These are phyloP conservation scores for Tamandua tetradactyla DNA, from an alignment of 2,797 vertebrate genomes.

Conservation along the genomic window DNA sequence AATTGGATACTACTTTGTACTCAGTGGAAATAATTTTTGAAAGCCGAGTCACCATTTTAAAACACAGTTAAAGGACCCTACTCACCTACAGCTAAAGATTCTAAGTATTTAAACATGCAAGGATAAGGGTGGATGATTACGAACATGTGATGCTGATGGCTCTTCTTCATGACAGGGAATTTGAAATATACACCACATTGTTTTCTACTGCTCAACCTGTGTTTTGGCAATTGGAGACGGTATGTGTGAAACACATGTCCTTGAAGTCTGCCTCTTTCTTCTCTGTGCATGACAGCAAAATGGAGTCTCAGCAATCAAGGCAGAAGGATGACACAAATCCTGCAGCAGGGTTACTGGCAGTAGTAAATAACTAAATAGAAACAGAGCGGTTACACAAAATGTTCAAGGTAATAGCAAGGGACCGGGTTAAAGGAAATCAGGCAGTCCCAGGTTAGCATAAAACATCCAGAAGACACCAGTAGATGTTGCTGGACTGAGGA, in stretches of 20 bases:
- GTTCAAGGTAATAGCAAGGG: slow-evolving; percentile 71
- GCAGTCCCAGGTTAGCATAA: slow-evolving; percentile 60
- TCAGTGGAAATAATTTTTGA: slow-evolving; percentile 65
- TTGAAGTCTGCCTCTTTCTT: slow-evolving; percentile 42
- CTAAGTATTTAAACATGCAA: slow-evolving; percentile 73
- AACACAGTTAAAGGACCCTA: slow-evolving; percentile 51
- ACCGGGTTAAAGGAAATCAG: slow-evolving; percentile 62
- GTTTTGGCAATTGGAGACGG: slow-evolving; percentile 30
- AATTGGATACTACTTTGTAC: slow-evolving; percentile 43
- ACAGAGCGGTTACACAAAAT: slow-evolving; percentile 67
- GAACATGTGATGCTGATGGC: slow-evolving; percentile 6
- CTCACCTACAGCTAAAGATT: slow-evolving; percentile 55
- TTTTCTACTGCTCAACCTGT: slow-evolving; percentile 53
- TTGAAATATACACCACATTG: slow-evolving; percentile 24
- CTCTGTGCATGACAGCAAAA: slow-evolving; percentile 17
- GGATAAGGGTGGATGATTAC: neutral
- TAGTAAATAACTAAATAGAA: slow-evolving; percentile 69
- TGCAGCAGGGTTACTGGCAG: slow-evolving; percentile 63
- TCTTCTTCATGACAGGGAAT: slow-evolving; percentile 44
- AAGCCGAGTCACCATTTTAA: slow-evolving; percentile 72
- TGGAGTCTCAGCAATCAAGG: slow-evolving; percentile 66
- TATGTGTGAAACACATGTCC: slow-evolving; percentile 22
- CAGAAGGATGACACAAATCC: slow-evolving; percentile 48
- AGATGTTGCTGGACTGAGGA: slow-evolving; percentile 5
- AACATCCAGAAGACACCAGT: slow-evolving; percentile 50